Percentiles rank a stretch among this genome's conserved stretches.
Evolutionary conservation across 37 sponge, comb jelly and placozoan genomes (phyloP).

Genomic region (Sycon ciliatum): DNA sequence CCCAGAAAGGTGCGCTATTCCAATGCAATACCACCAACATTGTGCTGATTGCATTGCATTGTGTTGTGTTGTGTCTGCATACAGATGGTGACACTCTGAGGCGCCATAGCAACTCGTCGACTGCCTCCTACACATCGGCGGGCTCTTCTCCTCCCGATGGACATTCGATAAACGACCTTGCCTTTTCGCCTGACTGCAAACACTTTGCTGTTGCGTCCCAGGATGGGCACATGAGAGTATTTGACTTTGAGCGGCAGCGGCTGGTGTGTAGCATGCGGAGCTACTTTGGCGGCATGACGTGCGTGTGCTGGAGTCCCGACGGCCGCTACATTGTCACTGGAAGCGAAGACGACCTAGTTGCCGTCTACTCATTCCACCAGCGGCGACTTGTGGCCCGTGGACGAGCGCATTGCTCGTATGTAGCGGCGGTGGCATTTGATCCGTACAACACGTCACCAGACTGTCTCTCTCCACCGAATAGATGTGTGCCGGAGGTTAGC

Average conservation of each 20-base stretch:
- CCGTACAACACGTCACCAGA: constrained; percentile 30
- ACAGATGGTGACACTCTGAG: no score
- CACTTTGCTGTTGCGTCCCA: constrained; percentile 81
- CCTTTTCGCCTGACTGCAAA: constrained; percentile 76
- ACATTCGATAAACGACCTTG: constrained; percentile 56
- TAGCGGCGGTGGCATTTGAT: constrained; percentile 83
- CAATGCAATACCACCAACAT: no score
- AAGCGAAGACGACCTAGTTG: constrained; percentile 89
- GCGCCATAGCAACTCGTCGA: no score
- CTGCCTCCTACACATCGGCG: no score
- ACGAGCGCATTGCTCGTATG: constrained; percentile 85
- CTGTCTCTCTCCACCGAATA: no score
- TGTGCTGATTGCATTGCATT: no score
- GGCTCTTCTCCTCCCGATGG: not conserved
- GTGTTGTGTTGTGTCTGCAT: no score
- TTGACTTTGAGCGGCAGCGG: constrained; percentile 54
- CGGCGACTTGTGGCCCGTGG: constrained; percentile 41
- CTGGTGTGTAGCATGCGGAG: constrained; percentile 79
- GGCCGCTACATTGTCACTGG: constrained; percentile 81
- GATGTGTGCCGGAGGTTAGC: no score
- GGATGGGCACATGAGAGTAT: constrained; percentile 82
- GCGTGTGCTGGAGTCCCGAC: constrained; percentile 97
- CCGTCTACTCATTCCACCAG: constrained; percentile 59
- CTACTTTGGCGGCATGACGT: constrained; percentile 83
- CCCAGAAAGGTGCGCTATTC: no score